Percentiles rank a stretch among this genome's conserved stretches.
These are phyloP conservation scores for Zeugodacus cucurbitae DNA, from an alignment of 1,140 invertebrate species.

Conservation along the genomic window DNA sequence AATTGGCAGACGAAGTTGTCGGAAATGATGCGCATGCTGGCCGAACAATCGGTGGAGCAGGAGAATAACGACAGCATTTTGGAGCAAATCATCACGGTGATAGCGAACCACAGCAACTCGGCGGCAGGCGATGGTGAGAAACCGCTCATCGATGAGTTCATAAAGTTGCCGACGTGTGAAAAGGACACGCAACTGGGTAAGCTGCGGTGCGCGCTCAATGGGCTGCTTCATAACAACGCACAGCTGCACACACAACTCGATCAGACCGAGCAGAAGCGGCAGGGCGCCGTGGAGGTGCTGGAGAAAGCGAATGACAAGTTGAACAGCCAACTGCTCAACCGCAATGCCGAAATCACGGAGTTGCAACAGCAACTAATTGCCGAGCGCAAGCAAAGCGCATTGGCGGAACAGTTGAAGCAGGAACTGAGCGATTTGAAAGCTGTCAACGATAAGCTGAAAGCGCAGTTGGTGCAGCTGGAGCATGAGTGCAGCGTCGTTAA, in stretches of 20 bases:
- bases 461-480: neutral
- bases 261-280: slow-evolving; percentile 11
- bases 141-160: neutral
- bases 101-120: slow-evolving; percentile 42
- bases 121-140: neutral
- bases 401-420: neutral
- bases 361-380: slow-evolving; percentile 27
- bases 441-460: neutral
- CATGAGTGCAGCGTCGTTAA: neutral
- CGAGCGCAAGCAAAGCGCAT: neutral
- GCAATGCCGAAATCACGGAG: slow-evolving; percentile 38
- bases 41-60: neutral
- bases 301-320: slow-evolving; percentile 50
- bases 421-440: neutral
- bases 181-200: neutral
- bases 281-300: slow-evolving; percentile 18
- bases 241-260: slow-evolving; percentile 15
- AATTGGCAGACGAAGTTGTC: slow-evolving; percentile 35
- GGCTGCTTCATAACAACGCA: neutral
- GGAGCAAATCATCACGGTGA: neutral
- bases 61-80: slow-evolving; percentile 3
- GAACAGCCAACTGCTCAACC: slow-evolving; percentile 9
- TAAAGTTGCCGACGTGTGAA: neutral
- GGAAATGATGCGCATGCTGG: slow-evolving; percentile 6
- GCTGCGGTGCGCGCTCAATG: neutral